Conservation (phyloP, 2,113 vertebrate genomes). For the Chionis minor region DNA sequence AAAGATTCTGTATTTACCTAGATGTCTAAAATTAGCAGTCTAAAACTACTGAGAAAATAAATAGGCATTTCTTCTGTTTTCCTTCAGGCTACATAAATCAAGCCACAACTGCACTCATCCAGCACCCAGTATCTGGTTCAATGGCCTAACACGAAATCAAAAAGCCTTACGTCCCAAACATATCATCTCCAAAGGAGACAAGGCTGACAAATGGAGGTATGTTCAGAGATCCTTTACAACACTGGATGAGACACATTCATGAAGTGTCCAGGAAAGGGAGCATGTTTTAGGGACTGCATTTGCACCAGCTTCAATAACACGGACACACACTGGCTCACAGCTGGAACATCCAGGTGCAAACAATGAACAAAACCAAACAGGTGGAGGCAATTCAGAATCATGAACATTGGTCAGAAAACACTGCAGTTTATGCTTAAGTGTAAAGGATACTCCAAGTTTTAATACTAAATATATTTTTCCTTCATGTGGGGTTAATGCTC, state of each 20-base stretch:
- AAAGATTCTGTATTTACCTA: background rate
- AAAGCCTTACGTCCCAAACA: background rate
- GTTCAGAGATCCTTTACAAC: background rate
- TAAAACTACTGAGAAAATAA: background rate
- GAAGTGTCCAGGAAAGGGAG: background rate
- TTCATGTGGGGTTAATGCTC: background rate
- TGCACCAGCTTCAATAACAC: background rate
- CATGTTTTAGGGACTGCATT: background rate
- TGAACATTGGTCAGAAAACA: background rate
- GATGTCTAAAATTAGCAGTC: background rate
- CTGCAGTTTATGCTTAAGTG: background rate
- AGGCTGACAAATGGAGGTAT: background rate
- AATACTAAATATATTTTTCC: background rate
- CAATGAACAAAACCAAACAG: background rate
- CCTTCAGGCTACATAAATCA: background rate
- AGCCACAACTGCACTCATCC: background rate
- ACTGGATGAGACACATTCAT: background rate
- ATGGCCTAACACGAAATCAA: background rate
- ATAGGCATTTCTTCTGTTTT: background rate
- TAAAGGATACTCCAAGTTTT: background rate
- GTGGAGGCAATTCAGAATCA: background rate
- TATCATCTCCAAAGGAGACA: background rate
- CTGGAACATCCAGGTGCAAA: background rate
- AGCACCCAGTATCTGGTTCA: background rate
- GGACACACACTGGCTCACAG: background rate